Evolutionary conservation across 2,113 vertebrate species (phyloP).

Genomic region (Malurus melanocephalus): DNA sequence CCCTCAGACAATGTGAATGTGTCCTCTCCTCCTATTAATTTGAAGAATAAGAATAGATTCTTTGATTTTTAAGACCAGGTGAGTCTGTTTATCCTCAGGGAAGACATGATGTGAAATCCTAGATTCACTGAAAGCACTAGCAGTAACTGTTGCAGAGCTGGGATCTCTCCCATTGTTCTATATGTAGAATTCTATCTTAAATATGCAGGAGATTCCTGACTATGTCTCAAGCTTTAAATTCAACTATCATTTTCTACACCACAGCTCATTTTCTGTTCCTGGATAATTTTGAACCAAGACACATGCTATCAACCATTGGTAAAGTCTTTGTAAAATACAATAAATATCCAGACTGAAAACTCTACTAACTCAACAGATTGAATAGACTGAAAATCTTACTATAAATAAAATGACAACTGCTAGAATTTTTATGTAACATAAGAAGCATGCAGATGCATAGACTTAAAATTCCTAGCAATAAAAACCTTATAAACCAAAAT

Average conservation of each 20-base stretch:
- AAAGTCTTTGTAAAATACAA: not conserved
- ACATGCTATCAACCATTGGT: not conserved
- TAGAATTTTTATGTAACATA: not conserved
- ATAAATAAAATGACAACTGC: not conserved
- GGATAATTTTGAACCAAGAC: not conserved
- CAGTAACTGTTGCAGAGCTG: not conserved
- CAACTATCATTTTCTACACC: not conserved
- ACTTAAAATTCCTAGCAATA: not conserved
- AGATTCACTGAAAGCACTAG: not conserved
- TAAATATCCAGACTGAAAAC: not conserved
- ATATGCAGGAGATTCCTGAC: not conserved
- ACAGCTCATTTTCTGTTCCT: not conserved
- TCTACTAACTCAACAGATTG: not conserved
- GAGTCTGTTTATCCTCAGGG: not conserved
- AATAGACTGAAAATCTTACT: not conserved
- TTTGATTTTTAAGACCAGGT: slow-evolving; percentile 15
- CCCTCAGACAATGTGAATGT: not conserved
- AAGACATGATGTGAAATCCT: not conserved
- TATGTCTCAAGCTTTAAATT: not conserved
- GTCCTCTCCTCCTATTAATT: not conserved
- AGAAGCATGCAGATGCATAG: not conserved
- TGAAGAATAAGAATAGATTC: not conserved
- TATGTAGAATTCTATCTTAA: not conserved
- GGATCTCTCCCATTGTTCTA: not conserved
- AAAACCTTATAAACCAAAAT: not conserved